A percentile compares a stretch with the other conserved stretches of the same genome.
Conservation (phyloP, 2,113 vertebrate species). For the Clupea harengus region DNA sequence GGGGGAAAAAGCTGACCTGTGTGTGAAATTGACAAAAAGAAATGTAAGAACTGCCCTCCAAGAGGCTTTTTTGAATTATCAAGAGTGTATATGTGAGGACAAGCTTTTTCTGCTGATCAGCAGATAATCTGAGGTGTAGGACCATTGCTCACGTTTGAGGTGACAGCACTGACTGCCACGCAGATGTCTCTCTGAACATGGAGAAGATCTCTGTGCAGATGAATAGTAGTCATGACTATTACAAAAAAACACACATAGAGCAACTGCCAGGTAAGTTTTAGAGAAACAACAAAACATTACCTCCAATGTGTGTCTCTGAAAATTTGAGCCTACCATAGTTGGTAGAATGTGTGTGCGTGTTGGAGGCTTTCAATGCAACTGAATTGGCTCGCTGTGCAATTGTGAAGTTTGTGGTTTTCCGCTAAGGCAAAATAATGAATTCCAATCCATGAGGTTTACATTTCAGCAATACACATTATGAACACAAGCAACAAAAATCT, state of each 20-base stretch:
- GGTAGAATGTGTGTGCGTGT: background rate
- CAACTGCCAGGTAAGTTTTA: constrained; percentile 30
- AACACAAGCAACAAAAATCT: background rate
- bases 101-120: constrained; percentile 35
- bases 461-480: background rate
- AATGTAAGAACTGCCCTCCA: constrained; percentile 28
- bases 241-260: constrained; percentile 29
- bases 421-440: background rate
- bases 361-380: background rate
- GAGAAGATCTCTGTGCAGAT: constrained; percentile 42
- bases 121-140: constrained; percentile 36
- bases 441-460: background rate
- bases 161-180: constrained; percentile 37
- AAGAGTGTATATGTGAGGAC: constrained; percentile 37
- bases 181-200: constrained; percentile 46
- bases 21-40: constrained; percentile 25
- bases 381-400: background rate
- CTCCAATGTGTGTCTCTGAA: constrained; percentile 19
- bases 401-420: background rate
- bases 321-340: background rate
- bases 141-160: constrained; percentile 42
- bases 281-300: constrained; percentile 15
- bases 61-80: constrained; percentile 37
- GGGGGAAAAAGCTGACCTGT: constrained; percentile 34
- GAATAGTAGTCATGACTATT: constrained; percentile 39